Evolutionary conservation across 2,888 invertebrate species (phyloP).

Genomic region (Willowsia nigromaculata): DNA sequence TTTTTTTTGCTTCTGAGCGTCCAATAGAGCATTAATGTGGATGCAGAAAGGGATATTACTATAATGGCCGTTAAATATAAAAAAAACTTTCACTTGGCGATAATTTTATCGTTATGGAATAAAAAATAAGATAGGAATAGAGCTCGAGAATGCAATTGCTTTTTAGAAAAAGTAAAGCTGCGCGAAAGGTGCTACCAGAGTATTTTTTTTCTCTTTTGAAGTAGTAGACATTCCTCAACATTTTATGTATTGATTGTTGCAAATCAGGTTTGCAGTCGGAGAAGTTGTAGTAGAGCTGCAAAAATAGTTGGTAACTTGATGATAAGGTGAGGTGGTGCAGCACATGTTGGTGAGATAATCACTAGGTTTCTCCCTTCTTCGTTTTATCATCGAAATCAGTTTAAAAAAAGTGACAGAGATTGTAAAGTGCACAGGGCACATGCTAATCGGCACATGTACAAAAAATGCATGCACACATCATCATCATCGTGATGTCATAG

Average conservation of each 20-base stretch:
- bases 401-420: background rate
- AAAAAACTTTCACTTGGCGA: constrained; percentile 32
- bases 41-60: too few relatives aligned
- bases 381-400: background rate
- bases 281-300: background rate
- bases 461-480: background rate
- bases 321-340: background rate
- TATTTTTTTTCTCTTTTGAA: constrained; percentile 15
- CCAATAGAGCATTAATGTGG: too few relatives aligned
- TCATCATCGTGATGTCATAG: background rate
- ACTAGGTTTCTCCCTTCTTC: constrained; percentile 59
- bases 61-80: background rate
- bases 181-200: background rate
- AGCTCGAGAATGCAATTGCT: background rate
- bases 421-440: background rate
- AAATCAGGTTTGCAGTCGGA: constrained; percentile 57
- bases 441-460: background rate
- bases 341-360: constrained; percentile 42
- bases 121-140: background rate
- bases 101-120: constrained; percentile 48
- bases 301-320: constrained; percentile 20
- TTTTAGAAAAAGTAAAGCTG: background rate
- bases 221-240: constrained; percentile 41
- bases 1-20: too few relatives aligned
- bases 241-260: constrained; percentile 58